Evolutionary conservation across 2,888 invertebrate genomes (phyloP).

Genomic region (Platycheirus albimanus): DNA sequence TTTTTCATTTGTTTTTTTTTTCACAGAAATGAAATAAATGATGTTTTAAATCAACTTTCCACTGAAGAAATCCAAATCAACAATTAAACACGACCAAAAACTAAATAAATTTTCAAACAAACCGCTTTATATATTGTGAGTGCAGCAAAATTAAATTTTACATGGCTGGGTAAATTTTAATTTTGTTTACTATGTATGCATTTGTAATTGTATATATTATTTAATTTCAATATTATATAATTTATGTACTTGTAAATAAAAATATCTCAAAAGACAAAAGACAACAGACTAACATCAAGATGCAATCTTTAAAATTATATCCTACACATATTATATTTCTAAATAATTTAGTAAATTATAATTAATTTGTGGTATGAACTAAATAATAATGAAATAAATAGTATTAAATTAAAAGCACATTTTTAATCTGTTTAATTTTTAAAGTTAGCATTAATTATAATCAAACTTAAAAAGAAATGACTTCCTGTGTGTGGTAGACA

Average conservation of each 20-base stretch:
- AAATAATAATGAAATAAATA: constrained; percentile 48
- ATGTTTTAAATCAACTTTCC: constrained; percentile 76
- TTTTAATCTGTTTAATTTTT: background rate
- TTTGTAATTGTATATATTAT: constrained; percentile 42
- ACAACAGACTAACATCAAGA: constrained; percentile 10
- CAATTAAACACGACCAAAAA: constrained; percentile 55
- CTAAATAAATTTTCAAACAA: constrained; percentile 8
- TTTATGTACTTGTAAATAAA: constrained; percentile 63
- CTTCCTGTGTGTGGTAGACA: too few relatives aligned
- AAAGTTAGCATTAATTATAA: too few relatives aligned
- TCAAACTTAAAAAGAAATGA: too few relatives aligned
- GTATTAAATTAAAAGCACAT: constrained; percentile 11
- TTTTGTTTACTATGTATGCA: constrained; percentile 43
- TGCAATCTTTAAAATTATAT: constrained; percentile 28
- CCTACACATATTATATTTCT: background rate
- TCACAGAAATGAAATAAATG: constrained; percentile 78
- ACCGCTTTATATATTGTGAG: constrained; percentile 24
- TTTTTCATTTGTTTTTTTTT: constrained; percentile 18
- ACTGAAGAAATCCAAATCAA: constrained; percentile 75
- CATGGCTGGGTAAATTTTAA: constrained; percentile 72
- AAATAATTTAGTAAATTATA: background rate
- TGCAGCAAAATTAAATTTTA: constrained; percentile 68
- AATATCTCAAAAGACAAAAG: constrained; percentile 28
- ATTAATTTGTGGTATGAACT: constrained; percentile 35
- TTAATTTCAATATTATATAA: too few relatives aligned